Base-by-base conservation (phyloP, 1,140 invertebrate genomes). In the Zaprionus tsacasi region DNA sequence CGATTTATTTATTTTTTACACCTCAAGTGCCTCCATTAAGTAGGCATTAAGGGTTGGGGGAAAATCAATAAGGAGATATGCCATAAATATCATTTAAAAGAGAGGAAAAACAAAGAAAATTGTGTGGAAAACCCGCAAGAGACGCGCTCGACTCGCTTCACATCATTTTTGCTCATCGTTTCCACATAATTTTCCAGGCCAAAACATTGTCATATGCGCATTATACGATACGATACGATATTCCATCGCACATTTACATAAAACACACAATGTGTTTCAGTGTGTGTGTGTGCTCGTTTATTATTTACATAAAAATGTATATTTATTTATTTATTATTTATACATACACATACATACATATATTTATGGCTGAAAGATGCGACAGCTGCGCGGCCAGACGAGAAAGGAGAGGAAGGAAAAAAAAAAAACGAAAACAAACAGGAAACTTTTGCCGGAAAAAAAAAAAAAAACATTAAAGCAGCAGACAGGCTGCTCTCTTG, bases 391-490 rank as follows among this genome's bases (percentile, higher is more conserved):
- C 60, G 38, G 48, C 68, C 73, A 76, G 73, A 76, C 73, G 65
- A 45, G 71, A 45, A 71, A 45, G 54, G 36, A 38, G 36, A 70
- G 35, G 52, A 40, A 25, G 48, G 13, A 61, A 61, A 54, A 33
- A 55, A 21, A 57, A 8, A 48, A 69, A 15, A 45, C 48, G 27
- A 38, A 65, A 45, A 30, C 13, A 59, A 45, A 56, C 35, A 45
- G 36, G 57, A 75, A 76, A 78, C 72, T 78, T 78, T 78, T 70
- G 52, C 76, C 56, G 71, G 76, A 60, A 79, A 81, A 35, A 78
- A 79, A 81, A 35, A 78, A 82, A 69, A 81, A 35, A 78, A 82
- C 66, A 72, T 82, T 77, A 76, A 83, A 65, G 81, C 81, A 76
- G 64, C 38, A 54, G 57, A 40, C 61, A 52, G 55, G 58, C 35